Base-by-base conservation (phyloP, 2,888 invertebrate genomes). In the Teinopalpus imperialis region DNA sequence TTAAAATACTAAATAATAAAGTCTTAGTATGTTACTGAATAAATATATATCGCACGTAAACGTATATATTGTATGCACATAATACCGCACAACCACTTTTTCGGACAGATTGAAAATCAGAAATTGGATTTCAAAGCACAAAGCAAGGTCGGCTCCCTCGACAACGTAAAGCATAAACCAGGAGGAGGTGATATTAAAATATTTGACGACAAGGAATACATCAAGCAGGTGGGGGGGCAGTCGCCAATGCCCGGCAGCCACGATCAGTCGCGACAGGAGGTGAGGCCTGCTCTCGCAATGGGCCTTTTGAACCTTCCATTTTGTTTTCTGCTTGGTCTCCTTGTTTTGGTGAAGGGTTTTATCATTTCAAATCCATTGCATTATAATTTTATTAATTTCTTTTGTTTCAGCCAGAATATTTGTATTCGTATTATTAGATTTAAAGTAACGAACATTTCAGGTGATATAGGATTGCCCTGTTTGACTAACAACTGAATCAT, bases 161-260 rank as follows among this genome's bases (percentile, higher is more conserved):
- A 97, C 82, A 97, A 97, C 86, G 92, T 97, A 61, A 95, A 94
- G 79, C 94, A 98, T 90, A 95, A 92, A 89, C 97, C 98, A 46
- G 95, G 97, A 62, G 98, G 98, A 52, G 98, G 98, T 34, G 96
- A 97, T 60, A 94, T 95, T 87, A 97, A 97, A 90, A 97, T 97
- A 71, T 97, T 96, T 81, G 95, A 97, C 76, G 97, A 97, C 86
- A 96, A 95, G 89, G 95, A 95, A 54, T 97, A 97, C 90, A 91
- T 96, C 78, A 95, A 94, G 88, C 95, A 96, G 90, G 91, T 90
- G 74, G 90, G 65, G 47, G 87, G 81, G 12, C 74, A 72, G 42
- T 82, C 88, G 10, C 81, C 88, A 46, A 63, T 79, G 43, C 83
- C 83, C 8, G 74, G 74, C 56, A 80, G 79, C 53, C 71, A 66